Base-by-base conservation (phyloP, 2,888 invertebrate genomes). In the Eremobia ochroleuca region DNA sequence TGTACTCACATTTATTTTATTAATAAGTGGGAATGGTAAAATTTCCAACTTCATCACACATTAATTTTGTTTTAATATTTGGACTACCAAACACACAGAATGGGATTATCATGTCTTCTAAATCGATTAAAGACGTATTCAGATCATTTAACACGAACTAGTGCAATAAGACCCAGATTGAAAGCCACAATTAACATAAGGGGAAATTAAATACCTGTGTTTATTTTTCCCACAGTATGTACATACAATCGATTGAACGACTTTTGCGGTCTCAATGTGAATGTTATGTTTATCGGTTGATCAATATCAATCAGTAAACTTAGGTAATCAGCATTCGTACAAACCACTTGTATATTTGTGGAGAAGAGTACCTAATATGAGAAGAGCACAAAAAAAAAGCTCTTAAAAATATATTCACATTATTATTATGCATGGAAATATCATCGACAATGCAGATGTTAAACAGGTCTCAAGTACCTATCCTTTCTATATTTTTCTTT, bases 41-140 rank as follows among this genome's bases (percentile, higher is more conserved):
- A 71, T 25, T 40, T 49, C 8, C 18, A n/a, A 0, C 0, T 18
- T 28, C n/a, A 9, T 64, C 43, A 65, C 49, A 58, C 67, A 43
- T 73, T 68, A 65, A 76, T 68, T 85, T 34, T 18, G 4, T 59
- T 59, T 64, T 59, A 85, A 74, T 72, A 85, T 76, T 76, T 85
- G 59, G 28, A 40, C 37, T 37, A 58, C 43, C 58, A 76, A 76
- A 76, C 28, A 81, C 9, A 28, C 28, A 52, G 28, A 74, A 79
- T 85, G 74, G 71, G 62, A 72, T 79, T 79, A 31, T 69, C 76
- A 49, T 73, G 86, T 85, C 25, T 64, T 13, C 13, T 49, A 34
- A 58, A 78, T 71, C 67, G 78, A 82, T 82, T 68, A 15, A 78
- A 73, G 31, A 84, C 82, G 75, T 84, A 85, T 73, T 52, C 52